These are phyloP conservation scores for pig (Sus scrofa) DNA, from an alignment of 2,113 vertebrate genomes.

Conservation along the genomic window T2T-Sscrofa CM000812.6:230931501-230932000, in stretches of 20 bases:
- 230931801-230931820: neutral
- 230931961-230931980: neutral
- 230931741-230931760: neutral
- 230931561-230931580: neutral
- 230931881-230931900: slow-evolving; percentile 18
- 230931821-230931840: neutral
- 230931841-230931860: slow-evolving; percentile 9
- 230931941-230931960: neutral
- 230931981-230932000: neutral
- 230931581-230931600: neutral
- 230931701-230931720: neutral
- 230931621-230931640: neutral
- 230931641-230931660: neutral
- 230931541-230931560: neutral
- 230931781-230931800: neutral
- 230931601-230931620: neutral
- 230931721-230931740: neutral
- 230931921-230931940: neutral
- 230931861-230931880: neutral
- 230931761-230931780: neutral
- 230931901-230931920: neutral
- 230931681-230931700: neutral
- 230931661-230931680: neutral
- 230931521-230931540: neutral
- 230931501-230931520: neutral